phyloP scores from a whole-genome alignment of 2,113 vertebrate genomes.

The Caracal caracal region DNA sequence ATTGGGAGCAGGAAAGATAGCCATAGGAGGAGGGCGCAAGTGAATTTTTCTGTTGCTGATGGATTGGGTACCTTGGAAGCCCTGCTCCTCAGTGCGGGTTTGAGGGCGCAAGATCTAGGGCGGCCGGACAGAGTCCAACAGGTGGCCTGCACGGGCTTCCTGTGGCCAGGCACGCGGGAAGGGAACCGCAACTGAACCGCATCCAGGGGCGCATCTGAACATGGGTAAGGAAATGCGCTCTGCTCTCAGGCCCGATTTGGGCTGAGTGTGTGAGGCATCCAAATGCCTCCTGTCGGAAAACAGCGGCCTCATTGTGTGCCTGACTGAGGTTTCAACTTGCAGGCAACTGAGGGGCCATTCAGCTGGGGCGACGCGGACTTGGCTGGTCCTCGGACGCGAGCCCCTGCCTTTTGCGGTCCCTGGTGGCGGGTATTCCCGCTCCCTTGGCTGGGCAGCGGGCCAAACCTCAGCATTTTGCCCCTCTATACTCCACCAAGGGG shows the following conservation, averaged over 20 bases:
- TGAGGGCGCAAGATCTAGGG: not conserved
- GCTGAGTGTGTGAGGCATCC: conserved; percentile 71
- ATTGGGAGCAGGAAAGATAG: not conserved
- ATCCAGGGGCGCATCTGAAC: conserved; percentile 30
- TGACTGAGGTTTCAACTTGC: conserved; percentile 75
- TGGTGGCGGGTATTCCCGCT: conserved; percentile 1
- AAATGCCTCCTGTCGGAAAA: conserved; percentile 72
- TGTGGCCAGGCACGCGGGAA: not conserved
- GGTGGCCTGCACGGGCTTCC: conserved; percentile 60
- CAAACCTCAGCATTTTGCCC: conserved; percentile 42
- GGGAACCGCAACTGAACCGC: not conserved
- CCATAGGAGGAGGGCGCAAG: not conserved
- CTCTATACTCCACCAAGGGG: not conserved
- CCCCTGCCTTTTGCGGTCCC: conserved; percentile 40
- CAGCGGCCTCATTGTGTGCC: conserved; percentile 73
- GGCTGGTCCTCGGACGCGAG: conserved; percentile 37
- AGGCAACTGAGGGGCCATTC: conserved; percentile 78
- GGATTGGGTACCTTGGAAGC: not conserved
- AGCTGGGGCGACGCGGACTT: conserved; percentile 47
- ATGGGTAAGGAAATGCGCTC: conserved; percentile 41
- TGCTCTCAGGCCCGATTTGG: conserved; percentile 25
- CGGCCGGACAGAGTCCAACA: conserved; percentile 55
- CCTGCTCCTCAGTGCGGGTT: not conserved
- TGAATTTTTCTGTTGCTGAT: not conserved
- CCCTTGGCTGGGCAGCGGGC: not conserved